These are phyloP conservation scores for Apodemus agrarius DNA, from an alignment of 2,797 vertebrate genomes.

Conservation along the genomic window DNA sequence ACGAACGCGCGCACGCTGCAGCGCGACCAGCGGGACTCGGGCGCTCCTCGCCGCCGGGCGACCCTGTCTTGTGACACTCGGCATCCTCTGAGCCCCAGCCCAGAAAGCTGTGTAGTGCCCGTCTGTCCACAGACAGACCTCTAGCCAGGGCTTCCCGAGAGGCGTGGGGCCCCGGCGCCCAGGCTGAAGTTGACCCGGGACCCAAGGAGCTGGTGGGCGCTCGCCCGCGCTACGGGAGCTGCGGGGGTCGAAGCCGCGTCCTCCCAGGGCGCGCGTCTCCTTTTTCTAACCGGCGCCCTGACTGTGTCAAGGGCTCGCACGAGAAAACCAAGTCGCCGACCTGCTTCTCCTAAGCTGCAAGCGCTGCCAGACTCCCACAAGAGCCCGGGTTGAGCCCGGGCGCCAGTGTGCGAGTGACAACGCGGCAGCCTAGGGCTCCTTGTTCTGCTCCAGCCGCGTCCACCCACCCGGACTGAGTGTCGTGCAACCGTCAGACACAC, in stretches of 20 bases:
- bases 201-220: not conserved
- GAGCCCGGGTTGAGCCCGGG: not conserved
- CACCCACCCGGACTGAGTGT: not conserved
- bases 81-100: not conserved
- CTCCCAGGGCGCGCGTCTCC: not conserved
- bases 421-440: constrained; percentile 21
- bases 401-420: not conserved
- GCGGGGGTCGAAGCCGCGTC: not conserved
- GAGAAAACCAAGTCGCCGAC: not conserved
- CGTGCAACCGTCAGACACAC: not conserved
- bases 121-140: not conserved
- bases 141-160: not conserved
- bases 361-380: not conserved
- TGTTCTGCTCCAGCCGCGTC: not conserved
- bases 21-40: not conserved
- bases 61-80: not conserved
- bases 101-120: not conserved
- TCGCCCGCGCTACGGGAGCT: not conserved
- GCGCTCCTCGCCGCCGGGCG: not conserved
- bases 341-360: not conserved
- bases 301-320: not conserved
- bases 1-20: not conserved
- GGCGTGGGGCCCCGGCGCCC: not conserved
- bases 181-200: constrained; percentile 53
- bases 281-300: not conserved